A percentile compares a stretch with the other conserved stretches of the same genome.
Evolutionary conservation across 2,888 invertebrate genomes (phyloP).

Genomic region (Cheilosia vernalis): DNA sequence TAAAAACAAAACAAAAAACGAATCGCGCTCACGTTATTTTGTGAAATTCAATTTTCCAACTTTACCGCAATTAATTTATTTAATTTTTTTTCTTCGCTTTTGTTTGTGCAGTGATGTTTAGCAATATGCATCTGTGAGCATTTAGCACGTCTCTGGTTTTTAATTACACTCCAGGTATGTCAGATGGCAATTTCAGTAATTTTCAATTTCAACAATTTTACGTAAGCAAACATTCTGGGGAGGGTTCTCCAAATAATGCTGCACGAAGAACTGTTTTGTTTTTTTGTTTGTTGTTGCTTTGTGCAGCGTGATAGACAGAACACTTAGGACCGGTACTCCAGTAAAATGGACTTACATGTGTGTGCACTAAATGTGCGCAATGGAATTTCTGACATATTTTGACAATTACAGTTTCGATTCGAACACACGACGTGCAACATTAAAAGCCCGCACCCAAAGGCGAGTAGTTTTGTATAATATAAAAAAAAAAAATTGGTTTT

Average conservation of each 20-base stretch:
- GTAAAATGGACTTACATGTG: neutral
- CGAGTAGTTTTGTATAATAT: conserved; percentile 31
- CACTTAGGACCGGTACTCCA: conserved; percentile 19
- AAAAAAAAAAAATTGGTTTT: conserved; percentile 3
- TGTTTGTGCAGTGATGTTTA: conserved; percentile 42
- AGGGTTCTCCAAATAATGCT: conserved; percentile 18
- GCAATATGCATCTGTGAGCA: conserved; percentile 55
- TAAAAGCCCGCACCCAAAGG: conserved; percentile 53
- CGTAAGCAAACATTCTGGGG: conserved; percentile 7
- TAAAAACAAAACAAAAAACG: neutral
- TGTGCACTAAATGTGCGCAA: conserved; percentile 12
- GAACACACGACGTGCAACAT: conserved; percentile 20
- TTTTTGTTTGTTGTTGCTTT: neutral
- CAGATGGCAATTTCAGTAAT: conserved; percentile 34
- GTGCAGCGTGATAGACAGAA: conserved; percentile 41
- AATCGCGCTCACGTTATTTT: conserved; percentile 73
- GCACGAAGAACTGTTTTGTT: neutral
- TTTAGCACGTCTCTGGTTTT: conserved; percentile 63
- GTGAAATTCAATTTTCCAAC: conserved; percentile 63
- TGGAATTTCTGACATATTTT: conserved; percentile 59
- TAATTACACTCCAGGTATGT: conserved; percentile 55
- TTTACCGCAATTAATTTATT: conserved; percentile 60
- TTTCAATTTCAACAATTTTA: conserved; percentile 10
- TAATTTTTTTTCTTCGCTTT: conserved; percentile 18
- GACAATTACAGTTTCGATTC: conserved; percentile 49